Evolutionary conservation across 2,888 invertebrate species (phyloP).

Genomic region (Griposia aprilina): DNA sequence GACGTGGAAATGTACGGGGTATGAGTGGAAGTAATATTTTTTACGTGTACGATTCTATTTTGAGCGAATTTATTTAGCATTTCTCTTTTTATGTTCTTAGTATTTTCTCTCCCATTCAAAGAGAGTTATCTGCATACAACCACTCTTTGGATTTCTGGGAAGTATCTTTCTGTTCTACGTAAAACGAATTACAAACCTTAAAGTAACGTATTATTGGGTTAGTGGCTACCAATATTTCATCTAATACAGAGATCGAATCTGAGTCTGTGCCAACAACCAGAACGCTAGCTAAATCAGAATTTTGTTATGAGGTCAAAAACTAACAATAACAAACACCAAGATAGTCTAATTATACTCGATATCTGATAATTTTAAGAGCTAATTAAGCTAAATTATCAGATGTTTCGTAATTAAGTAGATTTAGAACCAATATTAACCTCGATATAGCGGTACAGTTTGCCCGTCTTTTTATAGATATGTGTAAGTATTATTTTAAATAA

Average conservation of each 20-base stretch:
- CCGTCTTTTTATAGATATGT: neutral
- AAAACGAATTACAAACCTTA: neutral
- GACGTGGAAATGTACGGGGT: conserved; percentile 49
- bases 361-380: conserved; percentile 14
- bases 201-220: neutral
- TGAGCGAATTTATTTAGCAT: conserved; percentile 19
- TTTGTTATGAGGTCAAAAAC: neutral
- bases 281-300: neutral
- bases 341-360: conserved; percentile 32
- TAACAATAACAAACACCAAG: conserved; percentile 19
- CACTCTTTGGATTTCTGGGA: neutral
- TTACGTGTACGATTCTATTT: conserved; percentile 23
- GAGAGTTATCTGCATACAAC: neutral
- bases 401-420: conserved; percentile 21
- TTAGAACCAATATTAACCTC: conserved; percentile 10
- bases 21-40: conserved; percentile 43
- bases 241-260: neutral
- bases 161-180: neutral
- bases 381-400: conserved; percentile 34
- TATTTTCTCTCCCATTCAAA: neutral
- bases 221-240: neutral
- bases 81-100: conserved; percentile 4
- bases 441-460: neutral
- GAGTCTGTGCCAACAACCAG: neutral
- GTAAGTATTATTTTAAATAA: neutral